Evolutionary conservation across 2,797 vertebrate genomes (phyloP), one percentile per base, ranked within the genome.

Genomic region (Cirrhinus mrigala): DNA sequence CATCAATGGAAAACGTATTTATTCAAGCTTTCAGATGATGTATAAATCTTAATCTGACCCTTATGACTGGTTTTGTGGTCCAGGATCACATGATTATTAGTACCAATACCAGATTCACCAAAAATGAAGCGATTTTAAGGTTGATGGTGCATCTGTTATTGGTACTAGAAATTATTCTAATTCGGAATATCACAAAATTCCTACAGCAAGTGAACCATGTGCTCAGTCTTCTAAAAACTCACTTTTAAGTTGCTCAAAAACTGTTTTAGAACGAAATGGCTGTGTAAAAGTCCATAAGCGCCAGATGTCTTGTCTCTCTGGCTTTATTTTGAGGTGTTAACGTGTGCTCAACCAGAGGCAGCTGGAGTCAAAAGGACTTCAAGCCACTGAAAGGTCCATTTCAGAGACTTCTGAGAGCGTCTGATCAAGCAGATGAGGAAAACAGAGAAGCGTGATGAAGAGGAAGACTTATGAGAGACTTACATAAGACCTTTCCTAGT

Each of bases 401-500:
- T 78, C 48, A 56, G 48, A 70, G 14, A 76, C 46, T 15, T 50
- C 40, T 15, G 24, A 64, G 40, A 1, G 24, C 1, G 22, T 77
- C 54, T 81, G 33, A 75, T 71, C 74, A 70, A 56, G 56, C 24
- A 64, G 15, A 60, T 24, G 24, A 66, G 24, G 27, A 60, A 82
- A 64, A 70, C 8, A 48, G 5, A 15, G 48, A 37, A 60, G 46
- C 74, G 15, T 78, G 73, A 79, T 44, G 56, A 70, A 9, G 58
- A 85, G 7, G n/a, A 82, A 62, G 18, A 58, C 33, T 29, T 14
- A 27, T 15, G 58, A 68, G 66, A 54, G 22, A 27, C 50, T 85
- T 86, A 68, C 77, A 74, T 76, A 85, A 87, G 76, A 62, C 33
- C 73, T 76, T 76, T 40, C 29, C 29, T 18, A 56, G 52, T 68